phyloP scores from a whole-genome alignment of 2,888 invertebrate species.

The Eristalis intricaria region DNA sequence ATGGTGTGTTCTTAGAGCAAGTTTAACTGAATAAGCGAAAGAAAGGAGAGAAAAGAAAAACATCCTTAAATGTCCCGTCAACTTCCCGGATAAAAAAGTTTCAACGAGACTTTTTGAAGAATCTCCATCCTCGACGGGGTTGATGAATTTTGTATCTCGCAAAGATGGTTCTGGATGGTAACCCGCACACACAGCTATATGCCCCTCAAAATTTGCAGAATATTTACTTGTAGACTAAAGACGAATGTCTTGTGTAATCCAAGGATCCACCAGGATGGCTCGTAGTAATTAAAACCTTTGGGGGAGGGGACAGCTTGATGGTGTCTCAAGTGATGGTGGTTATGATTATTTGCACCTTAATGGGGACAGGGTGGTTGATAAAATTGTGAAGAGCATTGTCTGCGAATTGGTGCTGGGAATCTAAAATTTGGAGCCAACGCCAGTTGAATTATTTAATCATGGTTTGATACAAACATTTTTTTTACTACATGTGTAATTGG shows the following conservation, averaged over 20 bases:
- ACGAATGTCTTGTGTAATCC: slow-evolving; percentile 62
- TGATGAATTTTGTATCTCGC: slow-evolving; percentile 52
- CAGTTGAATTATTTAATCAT: slow-evolving; percentile 2
- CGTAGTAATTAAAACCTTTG: slow-evolving; percentile 67
- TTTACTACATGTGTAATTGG: slow-evolving; percentile 29
- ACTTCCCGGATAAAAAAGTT: slow-evolving; percentile 62
- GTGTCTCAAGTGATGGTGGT: slow-evolving; percentile 61
- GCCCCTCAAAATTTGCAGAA: slow-evolving; percentile 53
- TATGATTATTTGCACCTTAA: slow-evolving; percentile 12
- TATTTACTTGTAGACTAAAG: slow-evolving; percentile 54
- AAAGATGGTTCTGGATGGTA: slow-evolving; percentile 17
- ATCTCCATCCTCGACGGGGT: slow-evolving; percentile 37
- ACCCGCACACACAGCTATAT: slow-evolving; percentile 23
- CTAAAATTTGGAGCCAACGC: neutral
- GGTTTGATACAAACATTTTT: neutral
- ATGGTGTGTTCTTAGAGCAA: slow-evolving; percentile 46
- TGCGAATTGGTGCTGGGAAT: neutral
- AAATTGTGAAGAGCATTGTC: slow-evolving; percentile 34
- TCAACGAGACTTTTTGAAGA: slow-evolving; percentile 60
- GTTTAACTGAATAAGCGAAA: slow-evolving; percentile 39
- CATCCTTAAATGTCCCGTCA: slow-evolving; percentile 65
- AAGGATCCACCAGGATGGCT: slow-evolving; percentile 37
- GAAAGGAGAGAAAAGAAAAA: slow-evolving; percentile 21
- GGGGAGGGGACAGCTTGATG: slow-evolving; percentile 42
- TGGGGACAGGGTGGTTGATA: slow-evolving; percentile 4